A percentile compares a stretch with the other conserved stretches of the same genome.
These are phyloP conservation scores for Grapholita molesta DNA, from an alignment of 1,140 invertebrate species.

Conservation along the genomic window DNA sequence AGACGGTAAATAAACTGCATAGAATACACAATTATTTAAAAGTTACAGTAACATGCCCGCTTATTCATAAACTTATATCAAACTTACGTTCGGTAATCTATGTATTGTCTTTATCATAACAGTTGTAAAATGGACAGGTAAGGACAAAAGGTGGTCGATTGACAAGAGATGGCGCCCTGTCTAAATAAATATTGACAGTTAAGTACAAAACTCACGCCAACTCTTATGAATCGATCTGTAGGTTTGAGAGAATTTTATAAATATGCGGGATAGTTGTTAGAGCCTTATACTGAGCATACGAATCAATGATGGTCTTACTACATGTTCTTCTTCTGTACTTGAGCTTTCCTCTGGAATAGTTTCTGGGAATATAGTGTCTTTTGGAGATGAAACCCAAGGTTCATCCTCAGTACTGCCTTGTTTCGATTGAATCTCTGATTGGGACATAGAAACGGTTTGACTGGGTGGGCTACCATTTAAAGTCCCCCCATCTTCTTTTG, in stretches of 20 bases:
- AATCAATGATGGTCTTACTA: slow-evolving; percentile 76
- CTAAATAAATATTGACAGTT: too few relatives aligned
- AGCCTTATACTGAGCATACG: too few relatives aligned
- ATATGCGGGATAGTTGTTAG: too few relatives aligned
- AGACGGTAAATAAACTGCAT: slow-evolving; percentile 86
- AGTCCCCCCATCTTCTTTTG: slow-evolving; percentile 73
- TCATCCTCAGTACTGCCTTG: slow-evolving; percentile 79
- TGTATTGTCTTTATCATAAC: too few relatives aligned
- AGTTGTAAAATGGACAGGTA: too few relatives aligned
- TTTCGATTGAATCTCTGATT: slow-evolving; percentile 78
- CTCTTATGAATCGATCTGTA: too few relatives aligned
- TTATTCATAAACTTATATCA: background rate
- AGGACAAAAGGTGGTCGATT: too few relatives aligned
- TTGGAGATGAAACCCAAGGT: slow-evolving; percentile 89
- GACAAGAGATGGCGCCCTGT: too few relatives aligned
- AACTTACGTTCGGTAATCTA: too few relatives aligned
- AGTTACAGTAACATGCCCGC: background rate
- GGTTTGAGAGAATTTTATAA: too few relatives aligned
- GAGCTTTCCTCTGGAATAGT: slow-evolving; percentile 95
- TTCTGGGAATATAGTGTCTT: slow-evolving; percentile 92
- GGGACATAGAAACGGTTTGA: slow-evolving; percentile 78
- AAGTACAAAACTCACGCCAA: too few relatives aligned
- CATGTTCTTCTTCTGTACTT: slow-evolving; percentile 93
- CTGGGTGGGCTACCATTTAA: slow-evolving; percentile 81
- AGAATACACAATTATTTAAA: background rate